These are phyloP conservation scores for Zootoca vivipara DNA, from an alignment of 2,113 vertebrate species.

Conservation along the genomic window DNA sequence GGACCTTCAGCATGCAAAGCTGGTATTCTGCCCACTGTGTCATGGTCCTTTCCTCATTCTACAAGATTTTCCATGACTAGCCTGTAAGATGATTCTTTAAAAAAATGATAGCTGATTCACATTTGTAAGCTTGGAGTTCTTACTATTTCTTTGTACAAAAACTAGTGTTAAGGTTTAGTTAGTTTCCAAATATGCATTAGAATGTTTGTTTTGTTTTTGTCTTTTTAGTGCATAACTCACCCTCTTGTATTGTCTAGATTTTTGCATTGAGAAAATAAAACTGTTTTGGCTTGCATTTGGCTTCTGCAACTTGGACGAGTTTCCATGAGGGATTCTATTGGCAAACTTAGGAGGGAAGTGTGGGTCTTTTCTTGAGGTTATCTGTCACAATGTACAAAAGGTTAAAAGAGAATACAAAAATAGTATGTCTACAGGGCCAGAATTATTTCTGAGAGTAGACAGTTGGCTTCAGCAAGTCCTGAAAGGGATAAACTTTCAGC, in stretches of 20 bases:
- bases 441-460: neutral
- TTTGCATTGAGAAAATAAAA: constrained; percentile 26
- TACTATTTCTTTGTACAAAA: neutral
- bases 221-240: neutral
- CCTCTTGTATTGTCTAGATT: neutral
- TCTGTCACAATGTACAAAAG: constrained; percentile 4
- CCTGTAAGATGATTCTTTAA: too few relatives aligned
- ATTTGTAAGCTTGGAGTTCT: too few relatives aligned
- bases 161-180: neutral
- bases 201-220: neutral
- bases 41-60: too few relatives aligned
- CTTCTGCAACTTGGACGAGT: constrained; percentile 23
- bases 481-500: neutral
- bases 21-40: too few relatives aligned
- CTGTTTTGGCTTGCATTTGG: neutral
- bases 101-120: too few relatives aligned
- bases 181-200: neutral
- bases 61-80: too few relatives aligned
- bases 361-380: constrained; percentile 1
- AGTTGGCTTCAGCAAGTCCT: neutral
- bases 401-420: constrained; percentile 2
- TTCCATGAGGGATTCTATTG: constrained; percentile 2
- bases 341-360: constrained; percentile 3
- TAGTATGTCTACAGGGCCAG: neutral
- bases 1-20: too few relatives aligned